Base-by-base conservation (phyloP, 1,140 invertebrate genomes). In the Tetraneura akinire region DNA sequence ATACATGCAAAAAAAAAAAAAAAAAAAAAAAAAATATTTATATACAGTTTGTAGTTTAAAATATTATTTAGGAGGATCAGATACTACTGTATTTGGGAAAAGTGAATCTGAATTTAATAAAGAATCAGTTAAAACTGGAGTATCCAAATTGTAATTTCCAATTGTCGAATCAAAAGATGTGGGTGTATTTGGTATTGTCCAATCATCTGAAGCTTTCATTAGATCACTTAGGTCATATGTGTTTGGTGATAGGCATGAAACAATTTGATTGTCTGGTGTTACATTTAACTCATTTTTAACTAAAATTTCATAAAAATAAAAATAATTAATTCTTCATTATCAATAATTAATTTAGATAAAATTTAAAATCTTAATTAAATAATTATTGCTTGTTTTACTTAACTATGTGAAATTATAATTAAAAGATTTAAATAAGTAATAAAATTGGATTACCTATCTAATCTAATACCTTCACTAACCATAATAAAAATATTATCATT, bases 231-330 rank as follows among this genome's bases (percentile, higher is more conserved):
- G 21, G 45, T 78, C 74, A 29, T 78, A 78, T 11, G 55, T 78
- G 26, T 78, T 78, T 29, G 74, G 74, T 47, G 74, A 78, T 45
- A 78, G 32, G 62, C 74, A 78, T 26, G 74, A 78, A 3, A 78
- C 74, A 62, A 78, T 78, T 62, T 78, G 74, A 62, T 78, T 78
- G 16, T 78, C 74, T 23, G 51, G 55, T 47, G 74, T 78, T 42
- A 78, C 74, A 47, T 78, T 78, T 16, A 78, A 26, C 10, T 37
- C 74, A 78, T 78, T 78, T 60, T 78, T 78, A 1, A 42, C 74
- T 78, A 47, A 47, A 62, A 78, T 32, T 23, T 18, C 10, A 42
- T 70, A 14, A 49, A 47, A 71, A 16, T 16, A 70, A 18, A 70
- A 70, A 70, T 26, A 1, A 70, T 49, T 47, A 29, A 23, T 16